A percentile compares a stretch with the other conserved stretches of the same genome.
phyloP scores from a whole-genome alignment of 2,797 vertebrate genomes.

The Allobates femoralis region DNA sequence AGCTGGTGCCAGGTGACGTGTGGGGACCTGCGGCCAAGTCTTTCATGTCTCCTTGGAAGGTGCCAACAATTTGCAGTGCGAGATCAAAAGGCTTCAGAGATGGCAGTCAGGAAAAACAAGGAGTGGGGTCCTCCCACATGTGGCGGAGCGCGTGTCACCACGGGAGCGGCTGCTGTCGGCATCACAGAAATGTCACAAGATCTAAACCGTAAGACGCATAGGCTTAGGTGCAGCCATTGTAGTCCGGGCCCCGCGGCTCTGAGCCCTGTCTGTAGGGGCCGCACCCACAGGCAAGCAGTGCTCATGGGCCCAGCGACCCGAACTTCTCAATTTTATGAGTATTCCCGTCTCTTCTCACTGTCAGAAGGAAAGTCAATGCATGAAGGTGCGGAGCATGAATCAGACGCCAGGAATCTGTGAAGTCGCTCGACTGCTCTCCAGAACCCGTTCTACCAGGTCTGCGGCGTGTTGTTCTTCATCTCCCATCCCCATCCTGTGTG shows the following conservation, averaged over 20 bases:
- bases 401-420: slow-evolving; percentile 45
- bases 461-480: neutral
- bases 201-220: neutral
- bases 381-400: slow-evolving; percentile 24
- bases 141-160: slow-evolving; percentile 56
- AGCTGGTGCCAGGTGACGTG: slow-evolving; percentile 49
- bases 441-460: slow-evolving; percentile 41
- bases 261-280: neutral
- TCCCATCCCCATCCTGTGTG: neutral
- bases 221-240: slow-evolving; percentile 6
- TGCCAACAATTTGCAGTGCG: slow-evolving; percentile 60
- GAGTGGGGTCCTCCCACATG: slow-evolving; percentile 55
- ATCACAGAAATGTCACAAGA: slow-evolving; percentile 36
- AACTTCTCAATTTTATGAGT: slow-evolving; percentile 20
- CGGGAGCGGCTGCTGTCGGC: slow-evolving; percentile 50
- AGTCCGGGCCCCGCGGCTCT: slow-evolving; percentile 14
- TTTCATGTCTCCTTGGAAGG: slow-evolving; percentile 55
- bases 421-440: neutral
- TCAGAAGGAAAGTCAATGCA: slow-evolving; percentile 24
- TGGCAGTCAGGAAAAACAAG: slow-evolving; percentile 60
- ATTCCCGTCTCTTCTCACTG: neutral
- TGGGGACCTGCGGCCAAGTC: slow-evolving; percentile 35
- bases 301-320: slow-evolving; percentile 6
- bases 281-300: slow-evolving; percentile 22
- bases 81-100: slow-evolving; percentile 59